Base-by-base conservation (phyloP, 2,113 vertebrate species). In the Tor tambroides region DNA sequence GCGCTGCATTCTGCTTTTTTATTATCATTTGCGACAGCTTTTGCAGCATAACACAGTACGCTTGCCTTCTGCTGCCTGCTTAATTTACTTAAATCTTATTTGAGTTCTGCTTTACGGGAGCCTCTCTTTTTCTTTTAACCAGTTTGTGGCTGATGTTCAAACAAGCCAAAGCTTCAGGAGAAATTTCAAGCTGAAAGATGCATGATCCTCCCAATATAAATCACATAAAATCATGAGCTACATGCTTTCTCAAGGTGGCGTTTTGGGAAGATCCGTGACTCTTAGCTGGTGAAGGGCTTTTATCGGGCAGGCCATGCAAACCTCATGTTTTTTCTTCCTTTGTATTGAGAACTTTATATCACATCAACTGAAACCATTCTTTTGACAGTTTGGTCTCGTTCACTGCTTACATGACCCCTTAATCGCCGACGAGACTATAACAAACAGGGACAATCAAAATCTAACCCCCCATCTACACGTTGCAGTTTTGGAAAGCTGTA, bases 401-500 rank as follows among this genome's bases (percentile, higher is more conserved):
- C 95, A 95, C 94, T 96, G 95, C 95, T 95, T 96, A 95, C 95
- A 96, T 94, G 95, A 96, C 92, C 94, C 95, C 93, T 91, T 95
- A 94, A 93, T 95, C 94, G 93, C 92, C 93, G 95, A 96, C 92
- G 95, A 96, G 95, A 94, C 92, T 94, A 91, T 96, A 95, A 93
- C 95, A 95, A 95, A 95, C 95, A 96, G 95, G 92, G 95, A 95
- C 93, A 95, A 91, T 96, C 95, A 94, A 94, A 95, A 95, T 95
- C 92, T 94, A 92, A 94, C 91, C 91, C 93, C 94, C 79, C 94
- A 96, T 92, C 95, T 95, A 90, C 94, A 95, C 92, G 94, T 96
- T 94, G 95, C 94, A 35, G 95, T 96, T 93, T 95, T 95, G 95
- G 95, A 95, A 96, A 95, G 95, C 95, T 96, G 95, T 95, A 95